phyloP scores from a whole-genome alignment of 2,113 vertebrate genomes.

The Myanophis thanlyinensis region DNA sequence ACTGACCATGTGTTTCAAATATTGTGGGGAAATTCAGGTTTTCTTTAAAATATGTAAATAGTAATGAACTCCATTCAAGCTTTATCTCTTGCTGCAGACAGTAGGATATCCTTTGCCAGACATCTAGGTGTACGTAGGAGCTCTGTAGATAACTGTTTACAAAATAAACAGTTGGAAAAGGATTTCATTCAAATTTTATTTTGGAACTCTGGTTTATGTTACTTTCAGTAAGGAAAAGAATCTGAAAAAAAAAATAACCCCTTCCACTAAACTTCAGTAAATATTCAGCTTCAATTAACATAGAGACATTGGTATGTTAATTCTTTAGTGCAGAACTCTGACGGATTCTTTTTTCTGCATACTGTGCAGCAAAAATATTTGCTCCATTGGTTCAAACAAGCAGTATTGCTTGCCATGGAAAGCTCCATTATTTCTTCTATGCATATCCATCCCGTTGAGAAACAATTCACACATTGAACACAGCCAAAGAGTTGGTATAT shows the following conservation, averaged over 20 bases:
- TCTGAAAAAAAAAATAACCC: neutral
- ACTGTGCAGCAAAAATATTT: neutral
- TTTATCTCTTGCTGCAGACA: conserved; percentile 8
- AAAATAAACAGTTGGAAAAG: conserved; percentile 19
- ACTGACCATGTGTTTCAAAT: neutral
- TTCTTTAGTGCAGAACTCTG: neutral
- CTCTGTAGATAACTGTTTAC: conserved; percentile 10
- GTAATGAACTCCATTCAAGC: conserved; percentile 11
- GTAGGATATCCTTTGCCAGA: neutral
- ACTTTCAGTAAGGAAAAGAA: neutral
- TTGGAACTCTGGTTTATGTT: neutral
- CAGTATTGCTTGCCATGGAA: neutral
- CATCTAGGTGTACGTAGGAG: neutral
- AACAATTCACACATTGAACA: neutral
- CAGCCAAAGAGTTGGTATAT: neutral
- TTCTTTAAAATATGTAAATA: conserved; percentile 21
- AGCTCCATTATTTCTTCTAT: neutral
- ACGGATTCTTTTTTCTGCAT: neutral
- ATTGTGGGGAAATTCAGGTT: conserved; percentile 5
- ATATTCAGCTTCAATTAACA: neutral
- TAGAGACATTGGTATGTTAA: neutral
- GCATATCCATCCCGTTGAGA: neutral
- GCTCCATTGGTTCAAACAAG: neutral
- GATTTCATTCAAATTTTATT: conserved; percentile 3
- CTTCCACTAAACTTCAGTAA: neutral